Evolutionary conservation across 2,113 vertebrate genomes (phyloP).

Genomic region (Hippocampus mohnikei): DNA sequence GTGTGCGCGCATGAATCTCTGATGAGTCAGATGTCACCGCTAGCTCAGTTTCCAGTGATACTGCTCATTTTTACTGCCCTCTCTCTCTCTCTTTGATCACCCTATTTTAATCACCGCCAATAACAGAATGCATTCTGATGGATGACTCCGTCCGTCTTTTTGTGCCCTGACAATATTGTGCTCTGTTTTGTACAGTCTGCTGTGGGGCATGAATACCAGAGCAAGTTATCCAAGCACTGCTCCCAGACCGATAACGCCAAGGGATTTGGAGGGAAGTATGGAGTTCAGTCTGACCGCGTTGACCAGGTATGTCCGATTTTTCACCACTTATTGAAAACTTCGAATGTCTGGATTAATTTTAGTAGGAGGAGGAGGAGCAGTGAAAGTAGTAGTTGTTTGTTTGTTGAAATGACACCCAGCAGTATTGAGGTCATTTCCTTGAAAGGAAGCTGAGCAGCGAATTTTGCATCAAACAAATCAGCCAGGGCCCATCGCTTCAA

Average conservation of each 20-base stretch:
- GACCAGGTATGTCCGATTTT: constrained; percentile 79
- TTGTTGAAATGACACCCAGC: too few relatives aligned
- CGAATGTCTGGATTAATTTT: not conserved
- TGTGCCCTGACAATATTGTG: not conserved
- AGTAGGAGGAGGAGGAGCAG: not conserved
- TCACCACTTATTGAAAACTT: not conserved
- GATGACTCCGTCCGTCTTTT: not conserved
- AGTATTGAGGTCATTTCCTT: too few relatives aligned
- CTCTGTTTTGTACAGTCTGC: constrained; percentile 78
- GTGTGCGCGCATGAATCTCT: not conserved
- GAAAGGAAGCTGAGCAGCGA: too few relatives aligned
- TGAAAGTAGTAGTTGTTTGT: not conserved
- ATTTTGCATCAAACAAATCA: too few relatives aligned
- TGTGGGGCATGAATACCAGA: constrained; percentile 92
- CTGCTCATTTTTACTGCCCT: not conserved
- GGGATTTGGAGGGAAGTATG: constrained; percentile 94
- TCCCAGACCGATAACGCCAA: constrained; percentile 90
- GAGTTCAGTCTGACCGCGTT: constrained; percentile 87
- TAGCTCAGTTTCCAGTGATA: constrained; percentile 1
- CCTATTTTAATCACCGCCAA: not conserved
- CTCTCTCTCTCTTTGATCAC: not conserved
- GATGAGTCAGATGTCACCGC: constrained; percentile 25
- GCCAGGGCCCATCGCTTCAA: too few relatives aligned
- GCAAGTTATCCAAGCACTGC: constrained; percentile 88
- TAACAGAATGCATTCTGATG: not conserved